Evolutionary conservation across 2,113 vertebrate species (phyloP), one percentile per base, ranked within the genome.

Genomic region (Merops nubicus): DNA sequence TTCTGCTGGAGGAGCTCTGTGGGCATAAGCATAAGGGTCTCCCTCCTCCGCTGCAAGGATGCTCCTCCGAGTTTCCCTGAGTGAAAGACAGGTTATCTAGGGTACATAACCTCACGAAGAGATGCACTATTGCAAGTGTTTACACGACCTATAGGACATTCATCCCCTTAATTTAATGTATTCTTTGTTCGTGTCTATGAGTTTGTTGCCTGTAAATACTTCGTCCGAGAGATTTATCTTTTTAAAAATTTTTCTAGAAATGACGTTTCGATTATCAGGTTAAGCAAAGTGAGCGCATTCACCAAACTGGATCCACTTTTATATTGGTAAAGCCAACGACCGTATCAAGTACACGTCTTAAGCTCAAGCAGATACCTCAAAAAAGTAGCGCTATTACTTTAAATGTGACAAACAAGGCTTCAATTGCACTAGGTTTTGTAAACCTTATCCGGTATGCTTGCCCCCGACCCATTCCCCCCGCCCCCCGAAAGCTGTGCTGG

Each of bases 221-320:
- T 98, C 96, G 97, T 98, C 96, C 57, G 43, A 98, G 98, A 98
- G 98, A 98, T 98, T 98, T 98, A 98, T 98, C 98, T 98, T 98
- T 98, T 98, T 98, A 98, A 96, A 97, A 93, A 98, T 97, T 98
- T 97, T 98, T 98, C 97, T 98, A 98, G 97, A 97, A 96, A 97
- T 91, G 96, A 89, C 74, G 80, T 97, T 97, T 97, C 96, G 88
- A 97, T 95, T 93, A 98, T 96, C 90, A 96, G 93, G 96, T 95
- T 95, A 92, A 97, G 95, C 97, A 98, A 97, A 97, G 97, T 98
- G 95, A 96, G 88, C 36, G 72, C 96, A 96, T 96, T 98, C 79
- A 81, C 94, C 96, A 97, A 96, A 96, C 90, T 96, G 89, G 92
- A 93, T 97, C 95, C 95, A 89, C 56, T 98, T 98, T 98, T 98